Conservation (phyloP, 2,888 invertebrate genomes). For the Scelioninae gen. 2 region DNA sequence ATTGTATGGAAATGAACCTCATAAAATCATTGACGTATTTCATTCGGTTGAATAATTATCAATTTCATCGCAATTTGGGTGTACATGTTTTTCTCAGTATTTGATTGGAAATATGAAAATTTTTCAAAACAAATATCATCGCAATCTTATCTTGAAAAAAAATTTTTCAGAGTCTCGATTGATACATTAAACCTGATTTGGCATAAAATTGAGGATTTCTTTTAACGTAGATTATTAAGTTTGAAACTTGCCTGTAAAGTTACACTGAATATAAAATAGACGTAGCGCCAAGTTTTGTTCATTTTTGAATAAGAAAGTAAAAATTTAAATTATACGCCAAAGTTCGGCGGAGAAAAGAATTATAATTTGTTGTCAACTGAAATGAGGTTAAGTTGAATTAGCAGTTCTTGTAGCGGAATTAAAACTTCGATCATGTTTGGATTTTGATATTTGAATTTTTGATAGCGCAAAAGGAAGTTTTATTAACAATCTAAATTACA, state of each 20-base stretch:
- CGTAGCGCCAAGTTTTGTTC: conserved; percentile 24
- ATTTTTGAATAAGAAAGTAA: conserved; percentile 16
- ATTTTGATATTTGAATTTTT: conserved; percentile 34
- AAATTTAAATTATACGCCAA: conserved; percentile 37
- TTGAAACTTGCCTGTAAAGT: conserved; percentile 46
- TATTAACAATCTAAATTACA: conserved; percentile 17
- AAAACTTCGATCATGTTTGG: conserved; percentile 20
- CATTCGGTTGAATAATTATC: neutral
- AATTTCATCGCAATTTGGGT: neutral
- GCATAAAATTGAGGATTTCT: conserved; percentile 34
- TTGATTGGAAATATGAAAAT: conserved; percentile 29
- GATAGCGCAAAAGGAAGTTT: neutral
- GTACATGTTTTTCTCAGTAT: conserved; percentile 37
- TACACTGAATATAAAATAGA: conserved; percentile 40
- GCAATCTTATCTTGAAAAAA: neutral
- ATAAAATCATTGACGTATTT: no score
- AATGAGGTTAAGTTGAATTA: conserved; percentile 37
- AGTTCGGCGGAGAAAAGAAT: conserved; percentile 33
- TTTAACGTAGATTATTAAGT: conserved; percentile 47
- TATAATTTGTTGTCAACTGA: conserved; percentile 34
- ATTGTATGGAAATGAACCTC: no score
- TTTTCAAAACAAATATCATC: conserved; percentile 32
- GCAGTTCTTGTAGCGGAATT: conserved; percentile 12
- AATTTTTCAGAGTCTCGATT: conserved; percentile 17
- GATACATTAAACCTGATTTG: conserved; percentile 39